Percentiles rank a stretch among this genome's conserved stretches.
These are phyloP conservation scores for human DNA, from an alignment of 2,113 vertebrate genomes.

Conservation along the genomic window DNA sequence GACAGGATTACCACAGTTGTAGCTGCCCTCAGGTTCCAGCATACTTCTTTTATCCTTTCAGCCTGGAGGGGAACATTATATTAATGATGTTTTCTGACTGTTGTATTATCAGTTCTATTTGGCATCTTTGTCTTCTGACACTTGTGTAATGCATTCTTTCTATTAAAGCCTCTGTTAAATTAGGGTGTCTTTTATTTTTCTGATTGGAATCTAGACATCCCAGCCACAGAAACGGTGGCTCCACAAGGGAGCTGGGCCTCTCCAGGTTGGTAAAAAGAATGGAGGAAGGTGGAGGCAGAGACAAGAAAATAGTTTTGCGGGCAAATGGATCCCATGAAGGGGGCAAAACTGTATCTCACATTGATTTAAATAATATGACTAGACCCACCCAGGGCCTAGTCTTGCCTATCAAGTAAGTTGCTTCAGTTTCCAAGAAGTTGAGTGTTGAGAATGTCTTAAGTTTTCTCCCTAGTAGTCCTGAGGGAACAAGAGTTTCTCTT, in stretches of 20 bases:
- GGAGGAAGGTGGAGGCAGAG: background rate
- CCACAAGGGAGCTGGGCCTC: fast-evolving
- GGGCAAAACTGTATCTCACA: background rate
- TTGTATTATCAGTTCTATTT: background rate
- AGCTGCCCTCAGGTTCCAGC: background rate
- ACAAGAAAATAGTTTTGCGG: fast-evolving
- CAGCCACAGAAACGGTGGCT: background rate
- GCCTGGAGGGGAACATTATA: too few species aligned
- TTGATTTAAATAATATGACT: too few species aligned
- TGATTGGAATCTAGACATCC: background rate
- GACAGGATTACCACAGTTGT: background rate
- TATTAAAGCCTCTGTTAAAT: background rate
- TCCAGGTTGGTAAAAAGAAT: background rate
- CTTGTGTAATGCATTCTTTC: background rate
- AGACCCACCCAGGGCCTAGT: background rate
- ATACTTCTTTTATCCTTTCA: fast-evolving
- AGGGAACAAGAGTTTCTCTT: background rate
- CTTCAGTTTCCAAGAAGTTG: background rate
- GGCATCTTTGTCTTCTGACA: background rate
- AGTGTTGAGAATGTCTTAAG: too few species aligned
- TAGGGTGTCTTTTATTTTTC: background rate
- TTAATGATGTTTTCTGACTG: too few species aligned
- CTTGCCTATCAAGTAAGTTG: fast-evolving
- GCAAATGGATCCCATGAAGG: fast-evolving
- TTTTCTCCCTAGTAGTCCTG: fast-evolving